Base-by-base conservation (phyloP, 1,140 invertebrate species). In the Copidosoma floridanum region DNA sequence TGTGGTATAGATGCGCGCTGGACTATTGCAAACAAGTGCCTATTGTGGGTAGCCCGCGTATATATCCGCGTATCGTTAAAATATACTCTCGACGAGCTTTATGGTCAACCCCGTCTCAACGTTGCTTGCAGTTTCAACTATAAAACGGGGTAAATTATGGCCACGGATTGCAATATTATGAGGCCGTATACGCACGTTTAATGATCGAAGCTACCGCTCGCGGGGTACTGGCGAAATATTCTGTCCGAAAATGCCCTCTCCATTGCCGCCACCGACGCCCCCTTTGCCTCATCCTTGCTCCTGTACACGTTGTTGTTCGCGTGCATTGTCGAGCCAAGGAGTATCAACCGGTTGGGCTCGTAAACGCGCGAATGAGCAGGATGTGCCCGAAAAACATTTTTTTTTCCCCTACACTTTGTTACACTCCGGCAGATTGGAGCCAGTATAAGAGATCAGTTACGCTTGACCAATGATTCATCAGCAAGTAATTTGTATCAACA, bases 81-180 rank as follows among this genome's bases (percentile, higher is more conserved):
- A 76, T 71, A 73, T n/a, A n/a, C n/a, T n/a, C 72, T 72, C 68
- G 68, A 64, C 63, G 62, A 67, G 73, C 72, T 78, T 78, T 78
- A 78, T 75, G 74, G 74, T 74, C 74, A 73, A 69, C 71, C 38
- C 11, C 38, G 38, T 37, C 24, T 52, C 65, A 67, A 71, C 71
- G 64, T 71, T 68, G 68, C 66, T 74, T 76, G 75, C 78, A 79
- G 77, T 80, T 80, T 80, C 72, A 79, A 80, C 78, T 80, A 80
- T 80, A 80, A 80, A 80, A 80, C 78, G 78, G 79, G 73, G 75
- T 77, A 80, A 79, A 80, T 80, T 80, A 80, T 77, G 75, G 75
- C 75, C 71, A 67, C 75, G 78, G 75, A 80, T 80, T 77, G 78
- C 74, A 77, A 80, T 79, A 80, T 79, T 79, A 80, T 80, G 78